Evolutionary conservation across 2,797 vertebrate genomes (phyloP), one percentile per base, ranked within the genome.

Genomic region (Tenualosa thibaudeaui): DNA sequence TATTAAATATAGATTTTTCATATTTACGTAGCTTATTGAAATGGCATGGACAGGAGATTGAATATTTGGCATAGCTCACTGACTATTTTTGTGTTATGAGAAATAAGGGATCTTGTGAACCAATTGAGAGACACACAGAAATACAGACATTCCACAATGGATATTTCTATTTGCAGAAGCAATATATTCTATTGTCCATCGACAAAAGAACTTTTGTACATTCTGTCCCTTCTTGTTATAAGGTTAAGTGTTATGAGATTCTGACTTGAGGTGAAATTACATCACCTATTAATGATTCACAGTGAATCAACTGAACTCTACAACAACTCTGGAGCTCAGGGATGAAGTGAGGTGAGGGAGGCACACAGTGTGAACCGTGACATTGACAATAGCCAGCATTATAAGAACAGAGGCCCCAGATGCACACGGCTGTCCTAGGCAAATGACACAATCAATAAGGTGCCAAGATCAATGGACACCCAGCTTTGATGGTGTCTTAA

Each of bases 401-500:
- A 68, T 26, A 5, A 68, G 62, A 68, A 68, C 24, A 31, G 62
- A 31, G 62, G 62, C 24, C n/a, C 8, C 58, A 62, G 58, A 62
- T 62, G 58, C 24, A 37, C 62, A 4, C 24, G 7, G 62, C 62
- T 68, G 62, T 68, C 62, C 12, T 26, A 68, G 62, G 26, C 62
- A 68, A 68, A 68, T 68, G 62, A 68, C 62, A 68, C 26, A 68
- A 31, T 68, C 62, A 68, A 68, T 68, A 37, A 68, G 62, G 24
- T 10, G 26, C 3, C 12, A 1, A 37, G 24, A 68, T 68, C 62
- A 68, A 68, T 68, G 5, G 62, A 26, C 26, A 68, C 2, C 24
- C 62, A 1, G 24, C 62, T 68, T 31, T 68, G 62, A 68, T 68
- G 62, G 62, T 37, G 62, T 31, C 62, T 68, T 68, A 68, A 68